Conservation (phyloP, 2,888 invertebrate genomes). For the Sphaerophoria taeniata region DNA sequence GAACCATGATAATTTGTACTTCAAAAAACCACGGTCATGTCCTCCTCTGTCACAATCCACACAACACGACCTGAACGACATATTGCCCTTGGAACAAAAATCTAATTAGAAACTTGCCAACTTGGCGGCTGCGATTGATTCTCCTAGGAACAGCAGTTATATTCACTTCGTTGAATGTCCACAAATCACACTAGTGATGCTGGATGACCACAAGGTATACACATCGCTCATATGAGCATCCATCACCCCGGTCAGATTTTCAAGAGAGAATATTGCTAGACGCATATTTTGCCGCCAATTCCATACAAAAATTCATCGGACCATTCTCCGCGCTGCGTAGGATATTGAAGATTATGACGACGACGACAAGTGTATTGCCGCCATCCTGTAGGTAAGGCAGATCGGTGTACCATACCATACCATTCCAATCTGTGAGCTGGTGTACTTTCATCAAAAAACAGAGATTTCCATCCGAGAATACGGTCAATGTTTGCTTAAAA, state of each 20-base stretch:
- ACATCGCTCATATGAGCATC: slow-evolving; percentile 44
- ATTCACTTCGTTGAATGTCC: slow-evolving; percentile 71
- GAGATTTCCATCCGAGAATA: slow-evolving; percentile 66
- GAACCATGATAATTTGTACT: slow-evolving; percentile 53
- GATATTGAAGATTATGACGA: slow-evolving; percentile 70
- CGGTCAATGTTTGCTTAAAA: slow-evolving; percentile 74
- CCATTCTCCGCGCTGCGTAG: slow-evolving; percentile 46
- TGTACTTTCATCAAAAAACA: slow-evolving; percentile 43
- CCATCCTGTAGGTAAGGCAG: slow-evolving; percentile 35
- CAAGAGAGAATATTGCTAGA: slow-evolving; percentile 6
- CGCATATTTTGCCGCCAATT: slow-evolving; percentile 46
- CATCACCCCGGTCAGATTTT: slow-evolving; percentile 31
- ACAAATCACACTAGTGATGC: slow-evolving; percentile 63
- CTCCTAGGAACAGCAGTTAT: slow-evolving; percentile 40
- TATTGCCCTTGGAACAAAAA: slow-evolving; percentile 67
- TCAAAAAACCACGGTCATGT: slow-evolving; percentile 48
- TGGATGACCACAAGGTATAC: slow-evolving; percentile 62
- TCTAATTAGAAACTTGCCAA: slow-evolving; percentile 70
- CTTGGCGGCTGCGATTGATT: slow-evolving; percentile 49
- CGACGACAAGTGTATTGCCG: background rate
- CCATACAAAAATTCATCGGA: slow-evolving; percentile 40
- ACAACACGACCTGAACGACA: slow-evolving; percentile 8
- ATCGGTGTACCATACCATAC: slow-evolving; percentile 5
- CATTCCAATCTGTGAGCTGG: slow-evolving; percentile 34
- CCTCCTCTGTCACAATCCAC: too few species aligned